Conservation (phyloP, 2,888 invertebrate species). For the Willowsia nigromaculata region DNA sequence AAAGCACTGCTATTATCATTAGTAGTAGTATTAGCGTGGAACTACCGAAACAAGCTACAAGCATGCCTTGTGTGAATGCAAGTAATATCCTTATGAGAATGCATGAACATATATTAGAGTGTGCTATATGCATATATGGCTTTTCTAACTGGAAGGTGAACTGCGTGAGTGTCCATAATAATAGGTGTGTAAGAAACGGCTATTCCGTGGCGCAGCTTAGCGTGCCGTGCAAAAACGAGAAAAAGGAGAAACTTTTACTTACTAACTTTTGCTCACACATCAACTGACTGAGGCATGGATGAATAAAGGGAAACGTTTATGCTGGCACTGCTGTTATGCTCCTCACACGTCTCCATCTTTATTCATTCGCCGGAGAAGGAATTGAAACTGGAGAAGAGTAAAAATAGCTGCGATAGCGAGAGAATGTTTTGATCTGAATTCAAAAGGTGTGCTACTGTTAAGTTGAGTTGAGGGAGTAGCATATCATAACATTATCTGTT, state of each 20-base stretch:
- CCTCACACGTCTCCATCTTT: neutral
- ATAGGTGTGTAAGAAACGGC: neutral
- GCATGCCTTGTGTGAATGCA: too few relatives aligned
- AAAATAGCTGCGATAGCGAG: neutral
- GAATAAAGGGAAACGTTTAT: neutral
- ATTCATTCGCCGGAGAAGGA: constrained; percentile 2
- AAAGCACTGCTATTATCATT: too few relatives aligned
- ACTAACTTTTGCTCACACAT: constrained; percentile 4
- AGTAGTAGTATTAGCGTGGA: too few relatives aligned
- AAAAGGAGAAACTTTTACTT: neutral
- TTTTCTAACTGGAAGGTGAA: too few relatives aligned
- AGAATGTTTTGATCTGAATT: constrained; percentile 38
- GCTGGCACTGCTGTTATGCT: neutral
- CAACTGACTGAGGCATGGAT: neutral
- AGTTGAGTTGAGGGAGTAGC: constrained; percentile 39
- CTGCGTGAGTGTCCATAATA: constrained; percentile 29
- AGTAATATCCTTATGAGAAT: too few relatives aligned
- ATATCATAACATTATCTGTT: constrained; percentile 26
- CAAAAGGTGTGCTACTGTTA: constrained; percentile 41
- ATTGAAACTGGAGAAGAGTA: neutral
- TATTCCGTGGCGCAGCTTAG: neutral
- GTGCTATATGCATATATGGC: too few relatives aligned
- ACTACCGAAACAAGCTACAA: too few relatives aligned
- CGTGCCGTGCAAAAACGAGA: constrained; percentile 17
- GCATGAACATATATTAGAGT: too few relatives aligned